A percentile compares a stretch with the other conserved stretches of the same genome.
These are phyloP conservation scores for Physella acuta DNA, from an alignment of 1,140 invertebrate species.

Conservation along the genomic window DNA sequence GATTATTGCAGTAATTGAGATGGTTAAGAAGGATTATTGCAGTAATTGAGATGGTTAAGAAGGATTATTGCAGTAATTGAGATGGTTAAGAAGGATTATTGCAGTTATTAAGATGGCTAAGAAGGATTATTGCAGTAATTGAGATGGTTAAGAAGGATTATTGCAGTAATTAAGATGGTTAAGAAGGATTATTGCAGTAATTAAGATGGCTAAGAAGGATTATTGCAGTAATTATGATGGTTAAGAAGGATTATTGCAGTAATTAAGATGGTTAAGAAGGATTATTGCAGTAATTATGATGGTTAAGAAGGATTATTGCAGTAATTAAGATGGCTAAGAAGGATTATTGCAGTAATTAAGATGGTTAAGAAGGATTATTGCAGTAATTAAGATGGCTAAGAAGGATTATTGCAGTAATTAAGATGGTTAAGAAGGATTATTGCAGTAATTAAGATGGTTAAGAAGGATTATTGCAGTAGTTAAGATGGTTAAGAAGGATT, in stretches of 20 bases:
- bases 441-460: not conserved
- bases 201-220: not conserved
- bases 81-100: not conserved
- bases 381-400: not conserved
- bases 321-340: not conserved
- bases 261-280: not conserved
- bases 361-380: not conserved
- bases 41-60: not conserved
- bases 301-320: too few species aligned
- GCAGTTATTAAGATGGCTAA: not conserved
- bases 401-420: not conserved
- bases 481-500: not conserved
- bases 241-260: not conserved
- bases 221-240: not conserved
- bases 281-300: not conserved
- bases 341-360: not conserved
- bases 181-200: too few species aligned
- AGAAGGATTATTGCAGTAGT: not conserved
- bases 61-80: too few species aligned
- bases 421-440: not conserved
- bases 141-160: not conserved
- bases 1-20: not conserved
- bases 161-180: not conserved
- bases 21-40: not conserved
- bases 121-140: not conserved